Evolutionary conservation across 1,140 invertebrate species (phyloP).

Genomic region (Coelopa frigida): DNA sequence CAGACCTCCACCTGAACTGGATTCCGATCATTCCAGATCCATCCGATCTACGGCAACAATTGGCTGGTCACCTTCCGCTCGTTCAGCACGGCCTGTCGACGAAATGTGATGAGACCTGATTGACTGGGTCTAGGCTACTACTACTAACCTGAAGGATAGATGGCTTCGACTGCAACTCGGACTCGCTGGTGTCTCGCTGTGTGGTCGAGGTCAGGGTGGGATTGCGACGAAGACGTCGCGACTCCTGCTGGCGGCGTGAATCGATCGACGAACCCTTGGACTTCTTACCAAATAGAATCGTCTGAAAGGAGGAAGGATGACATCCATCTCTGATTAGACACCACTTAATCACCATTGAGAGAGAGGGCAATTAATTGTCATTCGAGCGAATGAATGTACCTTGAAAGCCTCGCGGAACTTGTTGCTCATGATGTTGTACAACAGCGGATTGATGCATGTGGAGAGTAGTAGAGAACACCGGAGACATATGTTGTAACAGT

Average conservation of each 20-base stretch:
- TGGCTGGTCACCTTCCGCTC: slow-evolving; percentile 6
- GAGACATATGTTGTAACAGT: slow-evolving; percentile 64
- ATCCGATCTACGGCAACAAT: slow-evolving; percentile 7
- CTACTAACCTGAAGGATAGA: slow-evolving; percentile 27
- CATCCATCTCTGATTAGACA: neutral
- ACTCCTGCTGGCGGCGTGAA: slow-evolving; percentile 27
- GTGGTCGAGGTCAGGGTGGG: slow-evolving; percentile 28
- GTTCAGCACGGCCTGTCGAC: slow-evolving; percentile 8
- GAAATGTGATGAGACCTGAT: too few species aligned
- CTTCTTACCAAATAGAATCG: slow-evolving; percentile 40
- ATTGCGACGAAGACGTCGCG: slow-evolving; percentile 23
- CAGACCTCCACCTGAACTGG: too few species aligned
- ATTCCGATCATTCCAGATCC: too few species aligned
- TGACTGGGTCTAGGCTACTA: too few species aligned
- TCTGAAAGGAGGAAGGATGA: slow-evolving; percentile 20
- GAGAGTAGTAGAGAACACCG: slow-evolving; percentile 76
- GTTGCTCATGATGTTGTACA: slow-evolving; percentile 82
- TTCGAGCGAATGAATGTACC: slow-evolving; percentile 45
- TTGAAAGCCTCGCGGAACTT: slow-evolving; percentile 78
- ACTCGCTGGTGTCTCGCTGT: slow-evolving; percentile 26
- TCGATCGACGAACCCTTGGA: slow-evolving; percentile 25
- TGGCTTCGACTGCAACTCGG: slow-evolving; percentile 25
- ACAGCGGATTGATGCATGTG: slow-evolving; percentile 73
- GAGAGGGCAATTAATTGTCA: neutral
- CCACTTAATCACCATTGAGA: neutral